Base-by-base conservation (phyloP, 2,888 invertebrate species). In the Andrena fulva region DNA sequence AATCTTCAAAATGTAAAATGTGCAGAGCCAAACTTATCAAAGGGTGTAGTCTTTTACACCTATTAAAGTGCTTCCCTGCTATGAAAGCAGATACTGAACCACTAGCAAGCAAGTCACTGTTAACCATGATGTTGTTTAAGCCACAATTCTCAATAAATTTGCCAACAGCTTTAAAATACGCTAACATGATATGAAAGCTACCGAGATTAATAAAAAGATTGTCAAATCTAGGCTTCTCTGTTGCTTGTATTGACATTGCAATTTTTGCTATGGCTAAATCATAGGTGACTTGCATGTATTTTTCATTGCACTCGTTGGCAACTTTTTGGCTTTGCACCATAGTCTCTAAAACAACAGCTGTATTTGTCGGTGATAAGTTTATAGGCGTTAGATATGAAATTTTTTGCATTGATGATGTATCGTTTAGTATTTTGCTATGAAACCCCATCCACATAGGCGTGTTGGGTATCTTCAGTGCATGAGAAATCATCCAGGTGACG, bases 91-190 rank as follows among this genome's bases (percentile, higher is more conserved):
- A 80, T 0, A 89, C 62, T 2, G 89, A 89, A 31, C 88, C 86
- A 64, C 42, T 69, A 8, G 89, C 88, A 0, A 90, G 42, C 12
- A 90, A 27, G 52, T 81, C 72, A 63, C 82, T 68, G n/a, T 89
- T 83, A 1, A 84, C 80, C 84, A 88, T 85, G 7, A 87, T 71
- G 29, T 83, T 20, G 7, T 77, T 71, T 50, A 48, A 35, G 27
- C 89, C 90, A 24, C 87, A 85, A 71, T 88, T 80, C 73, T 91
- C 87, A 33, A 90, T 91, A 84, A 89, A 90, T 84, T 87, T 88
- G 35, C 91, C 89, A 33, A 91, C 56, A 52, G 92, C 59, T 59
- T 59, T 31, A 27, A 59, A 59, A 59, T 59, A 59, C 7, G 59
- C 59, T 27, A 59, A 27, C 59, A 29, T 29, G 7, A 27, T 27